Conservation (phyloP, 2,888 invertebrate genomes). For the Carcina quercana region DNA sequence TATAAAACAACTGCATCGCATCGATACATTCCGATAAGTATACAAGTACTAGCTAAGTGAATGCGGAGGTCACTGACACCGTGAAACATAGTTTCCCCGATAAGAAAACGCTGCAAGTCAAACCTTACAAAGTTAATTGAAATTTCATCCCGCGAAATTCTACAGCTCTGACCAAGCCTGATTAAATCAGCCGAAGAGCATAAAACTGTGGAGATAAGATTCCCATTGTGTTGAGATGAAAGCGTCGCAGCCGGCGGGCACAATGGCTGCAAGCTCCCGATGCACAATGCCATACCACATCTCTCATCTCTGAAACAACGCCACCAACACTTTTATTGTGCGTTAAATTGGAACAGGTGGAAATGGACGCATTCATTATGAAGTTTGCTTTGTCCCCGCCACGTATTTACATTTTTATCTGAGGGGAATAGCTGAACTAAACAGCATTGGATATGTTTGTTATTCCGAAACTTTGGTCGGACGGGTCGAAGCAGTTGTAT, state of each 20-base stretch:
- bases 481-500: too few relatives aligned
- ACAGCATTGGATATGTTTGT: too few relatives aligned
- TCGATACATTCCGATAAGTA: too few relatives aligned
- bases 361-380: constrained; percentile 38
- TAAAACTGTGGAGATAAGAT: constrained; percentile 55
- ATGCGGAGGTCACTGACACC: too few relatives aligned
- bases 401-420: constrained; percentile 4
- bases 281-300: constrained; percentile 57
- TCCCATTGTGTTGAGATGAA: constrained; percentile 52
- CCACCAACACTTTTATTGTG: constrained; percentile 60
- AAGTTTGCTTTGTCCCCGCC: constrained; percentile 14
- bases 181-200: constrained; percentile 47
- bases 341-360: constrained; percentile 58
- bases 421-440: neutral
- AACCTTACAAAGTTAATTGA: too few relatives aligned
- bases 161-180: constrained; percentile 18
- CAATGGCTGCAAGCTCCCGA: constrained; percentile 40
- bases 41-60: too few relatives aligned
- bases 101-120: neutral
- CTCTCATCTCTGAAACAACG: constrained; percentile 55
- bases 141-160: too few relatives aligned
- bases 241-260: constrained; percentile 30
- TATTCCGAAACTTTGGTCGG: too few relatives aligned
- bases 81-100: too few relatives aligned
- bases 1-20: too few relatives aligned